Conservation (phyloP, 64 coral and sea anemone genomes). For the Porites australiensis region DNA sequence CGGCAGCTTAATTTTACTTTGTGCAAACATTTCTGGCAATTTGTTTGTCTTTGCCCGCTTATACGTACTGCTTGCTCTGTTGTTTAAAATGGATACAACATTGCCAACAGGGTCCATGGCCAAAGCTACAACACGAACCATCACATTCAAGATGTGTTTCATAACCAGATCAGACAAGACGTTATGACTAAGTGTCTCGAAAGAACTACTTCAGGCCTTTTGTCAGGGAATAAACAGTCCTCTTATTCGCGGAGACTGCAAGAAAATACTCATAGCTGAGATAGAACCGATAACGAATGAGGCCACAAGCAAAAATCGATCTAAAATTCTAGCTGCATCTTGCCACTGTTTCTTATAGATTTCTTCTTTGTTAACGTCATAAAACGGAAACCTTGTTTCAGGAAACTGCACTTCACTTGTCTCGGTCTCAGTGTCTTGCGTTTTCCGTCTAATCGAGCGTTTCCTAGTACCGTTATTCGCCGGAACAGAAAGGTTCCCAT, state of each 20-base stretch:
- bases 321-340: conserved; percentile 85
- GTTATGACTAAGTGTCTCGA: too few species aligned
- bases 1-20: too few species aligned
- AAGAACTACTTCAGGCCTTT: neutral
- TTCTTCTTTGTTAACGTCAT: conserved; percentile 66
- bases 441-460: conserved; percentile 44
- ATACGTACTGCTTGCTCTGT: too few species aligned
- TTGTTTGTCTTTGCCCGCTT: too few species aligned
- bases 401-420: conserved; percentile 41
- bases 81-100: too few species aligned
- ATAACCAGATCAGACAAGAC: too few species aligned
- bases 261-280: conserved; percentile 90
- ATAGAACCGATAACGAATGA: conserved; percentile 82
- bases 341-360: conserved; percentile 91
- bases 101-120: too few species aligned
- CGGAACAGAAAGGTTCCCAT: conserved; percentile 64
- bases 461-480: conserved; percentile 54
- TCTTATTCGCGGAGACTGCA: conserved; percentile 92
- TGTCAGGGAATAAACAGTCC: conserved; percentile 79
- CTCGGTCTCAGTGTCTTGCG: conserved; percentile 50
- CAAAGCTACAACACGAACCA: neutral
- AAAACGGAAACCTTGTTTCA: conserved; percentile 28
- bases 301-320: conserved; percentile 80
- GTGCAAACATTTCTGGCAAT: too few species aligned
- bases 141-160: neutral